Conservation (phyloP, 2,888 invertebrate genomes). For the Tetramorium bicarinatum region DNA sequence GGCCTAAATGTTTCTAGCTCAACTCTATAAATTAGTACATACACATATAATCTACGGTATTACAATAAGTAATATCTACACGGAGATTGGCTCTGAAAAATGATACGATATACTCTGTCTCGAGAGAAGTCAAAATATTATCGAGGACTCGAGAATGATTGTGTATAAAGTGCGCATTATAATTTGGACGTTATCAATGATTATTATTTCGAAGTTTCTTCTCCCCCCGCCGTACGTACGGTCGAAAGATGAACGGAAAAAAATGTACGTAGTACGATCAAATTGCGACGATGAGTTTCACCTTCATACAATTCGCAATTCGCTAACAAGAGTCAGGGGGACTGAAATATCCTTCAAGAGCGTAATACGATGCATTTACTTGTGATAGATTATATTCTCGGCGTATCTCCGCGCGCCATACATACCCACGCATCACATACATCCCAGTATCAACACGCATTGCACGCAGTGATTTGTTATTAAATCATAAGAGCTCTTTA, state of each 20-base stretch:
- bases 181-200: conserved; percentile 22
- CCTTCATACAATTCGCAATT: not conserved
- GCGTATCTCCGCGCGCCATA: not conserved
- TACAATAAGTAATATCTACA: conserved; percentile 39
- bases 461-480: conserved; percentile 30
- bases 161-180: conserved; percentile 30
- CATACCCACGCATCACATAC: conserved; percentile 17
- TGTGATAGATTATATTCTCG: conserved; percentile 13
- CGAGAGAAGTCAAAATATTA: conserved; percentile 30
- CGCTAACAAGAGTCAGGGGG: not conserved
- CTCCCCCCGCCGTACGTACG: not conserved
- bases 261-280: not conserved
- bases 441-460: not conserved
- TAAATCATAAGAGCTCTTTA: conserved; percentile 19
- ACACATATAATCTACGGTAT: conserved; percentile 8
- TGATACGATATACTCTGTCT: conserved; percentile 11
- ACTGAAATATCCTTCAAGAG: conserved; percentile 13
- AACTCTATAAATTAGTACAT: conserved; percentile 41
- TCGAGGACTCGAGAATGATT: not conserved
- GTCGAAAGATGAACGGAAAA: not conserved
- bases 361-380: conserved; percentile 29
- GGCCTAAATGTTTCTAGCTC: conserved; percentile 22
- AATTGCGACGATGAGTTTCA: not conserved
- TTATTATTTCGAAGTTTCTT: conserved; percentile 12
- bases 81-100: conserved; percentile 18